These are phyloP conservation scores for Aspidiotus rigidus DNA, from an alignment of 2,888 invertebrate species.

Conservation along the genomic window DNA sequence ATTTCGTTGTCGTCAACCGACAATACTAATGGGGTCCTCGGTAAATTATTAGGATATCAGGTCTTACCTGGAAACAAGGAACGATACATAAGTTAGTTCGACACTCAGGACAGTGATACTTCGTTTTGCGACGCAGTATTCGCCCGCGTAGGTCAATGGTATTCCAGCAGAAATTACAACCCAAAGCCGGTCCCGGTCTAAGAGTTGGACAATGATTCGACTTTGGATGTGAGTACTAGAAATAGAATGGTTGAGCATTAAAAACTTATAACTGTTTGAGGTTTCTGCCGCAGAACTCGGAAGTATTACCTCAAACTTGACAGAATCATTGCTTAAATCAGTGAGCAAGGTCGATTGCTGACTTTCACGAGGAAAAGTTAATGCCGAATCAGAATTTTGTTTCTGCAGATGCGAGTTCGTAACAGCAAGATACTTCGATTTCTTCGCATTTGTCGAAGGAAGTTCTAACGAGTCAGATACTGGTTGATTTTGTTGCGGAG, in stretches of 20 bases:
- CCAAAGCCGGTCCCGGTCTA: conserved; percentile 71
- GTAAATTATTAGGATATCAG: too few species aligned
- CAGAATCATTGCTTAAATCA: neutral
- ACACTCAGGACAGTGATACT: conserved; percentile 83
- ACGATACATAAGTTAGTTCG: conserved; percentile 82
- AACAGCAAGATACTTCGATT: conserved; percentile 27
- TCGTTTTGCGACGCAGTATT: conserved; percentile 73
- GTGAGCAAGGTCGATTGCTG: neutral
- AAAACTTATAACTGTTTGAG: neutral
- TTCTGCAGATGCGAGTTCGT: conserved; percentile 48
- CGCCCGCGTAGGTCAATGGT: conserved; percentile 74
- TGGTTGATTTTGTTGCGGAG: conserved; percentile 20
- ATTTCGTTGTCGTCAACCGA: too few species aligned
- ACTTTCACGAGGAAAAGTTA: conserved; percentile 13
- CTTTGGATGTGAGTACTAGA: conserved; percentile 43
- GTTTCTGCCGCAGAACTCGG: neutral
- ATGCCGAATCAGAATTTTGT: conserved; percentile 43
- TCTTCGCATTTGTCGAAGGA: neutral
- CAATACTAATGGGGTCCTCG: too few species aligned
- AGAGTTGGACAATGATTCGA: conserved; percentile 77
- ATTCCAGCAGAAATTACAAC: conserved; percentile 86
- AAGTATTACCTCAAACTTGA: neutral
- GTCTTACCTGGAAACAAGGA: conserved; percentile 65
- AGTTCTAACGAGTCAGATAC: neutral
- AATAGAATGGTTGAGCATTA: neutral